A percentile compares a stretch with the other conserved stretches of the same genome.
phyloP scores from a whole-genome alignment of 2,113 vertebrate species.

The Corapipo altera region DNA sequence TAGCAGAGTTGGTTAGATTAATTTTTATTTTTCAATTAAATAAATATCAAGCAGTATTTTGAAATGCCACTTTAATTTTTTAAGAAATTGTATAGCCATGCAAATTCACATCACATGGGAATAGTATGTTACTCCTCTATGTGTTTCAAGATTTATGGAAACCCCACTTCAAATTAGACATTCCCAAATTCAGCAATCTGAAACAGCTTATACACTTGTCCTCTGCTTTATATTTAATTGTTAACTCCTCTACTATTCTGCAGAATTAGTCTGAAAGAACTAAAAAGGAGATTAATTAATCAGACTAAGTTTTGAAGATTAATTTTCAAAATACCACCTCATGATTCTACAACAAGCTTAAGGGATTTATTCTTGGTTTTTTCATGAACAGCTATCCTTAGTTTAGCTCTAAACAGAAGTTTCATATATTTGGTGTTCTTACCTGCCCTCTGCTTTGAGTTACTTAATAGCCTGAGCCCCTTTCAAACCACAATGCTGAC shows the following conservation, averaged over 20 bases:
- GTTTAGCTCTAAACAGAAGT: neutral
- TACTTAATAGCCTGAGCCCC: neutral
- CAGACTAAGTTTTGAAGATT: neutral
- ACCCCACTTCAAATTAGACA: neutral
- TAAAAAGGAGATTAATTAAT: neutral
- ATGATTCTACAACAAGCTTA: neutral
- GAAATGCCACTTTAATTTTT: neutral
- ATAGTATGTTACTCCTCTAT: neutral
- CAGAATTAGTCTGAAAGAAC: neutral
- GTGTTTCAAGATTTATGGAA: neutral
- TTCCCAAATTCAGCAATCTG: neutral
- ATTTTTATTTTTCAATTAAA: neutral
- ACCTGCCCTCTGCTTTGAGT: neutral
- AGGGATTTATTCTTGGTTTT: neutral
- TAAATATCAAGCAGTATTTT: neutral
- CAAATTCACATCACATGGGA: neutral
- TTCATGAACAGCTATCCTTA: neutral
- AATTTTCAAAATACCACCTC: neutral
- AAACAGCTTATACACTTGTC: neutral
- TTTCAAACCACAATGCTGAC: neutral
- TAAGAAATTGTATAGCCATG: neutral
- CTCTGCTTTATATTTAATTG: neutral
- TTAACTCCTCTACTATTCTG: neutral
- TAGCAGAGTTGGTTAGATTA: neutral
- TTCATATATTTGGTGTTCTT: neutral